A percentile compares a stretch with the other conserved stretches of the same genome.
phyloP scores from a whole-genome alignment of 2,113 vertebrate species.

The Podarcis muralis region DNA sequence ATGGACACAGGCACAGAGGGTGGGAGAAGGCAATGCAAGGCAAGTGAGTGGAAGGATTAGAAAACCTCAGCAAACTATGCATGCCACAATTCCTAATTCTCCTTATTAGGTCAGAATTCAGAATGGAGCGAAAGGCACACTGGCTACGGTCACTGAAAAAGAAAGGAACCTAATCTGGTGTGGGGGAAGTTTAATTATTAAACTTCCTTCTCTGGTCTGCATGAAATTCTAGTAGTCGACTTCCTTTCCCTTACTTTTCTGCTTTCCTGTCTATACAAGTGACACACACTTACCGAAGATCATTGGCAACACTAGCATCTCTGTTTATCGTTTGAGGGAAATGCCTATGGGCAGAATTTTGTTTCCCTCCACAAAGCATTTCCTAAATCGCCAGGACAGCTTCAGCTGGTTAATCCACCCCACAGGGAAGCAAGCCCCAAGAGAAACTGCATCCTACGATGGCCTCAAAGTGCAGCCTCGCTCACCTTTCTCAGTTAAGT shows the following conservation, averaged over 20 bases:
- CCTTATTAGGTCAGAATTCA: background rate
- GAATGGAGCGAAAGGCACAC: background rate
- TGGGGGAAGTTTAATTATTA: background rate
- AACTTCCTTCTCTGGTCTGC: rapidly evolving
- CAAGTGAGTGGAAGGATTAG: too few relatives aligned
- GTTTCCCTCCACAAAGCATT: background rate
- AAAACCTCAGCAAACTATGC: background rate
- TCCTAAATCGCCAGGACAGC: background rate
- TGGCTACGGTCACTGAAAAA: background rate
- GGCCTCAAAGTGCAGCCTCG: background rate
- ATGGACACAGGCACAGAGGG: background rate
- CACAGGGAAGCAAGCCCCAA: constrained; percentile 21
- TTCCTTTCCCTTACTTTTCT: rapidly evolving
- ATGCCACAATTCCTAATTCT: background rate
- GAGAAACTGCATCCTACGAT: background rate
- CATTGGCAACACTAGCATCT: background rate
- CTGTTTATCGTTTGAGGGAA: background rate
- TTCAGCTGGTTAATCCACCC: background rate
- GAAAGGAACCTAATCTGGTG: background rate
- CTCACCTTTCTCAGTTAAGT: constrained; percentile 10
- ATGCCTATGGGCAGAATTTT: background rate
- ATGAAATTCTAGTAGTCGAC: rapidly evolving
- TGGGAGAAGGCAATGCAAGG: background rate
- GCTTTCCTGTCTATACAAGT: background rate
- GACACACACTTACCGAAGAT: constrained; percentile 5